Conservation (phyloP, 2,888 invertebrate genomes). For the Apamea epomidion region DNA sequence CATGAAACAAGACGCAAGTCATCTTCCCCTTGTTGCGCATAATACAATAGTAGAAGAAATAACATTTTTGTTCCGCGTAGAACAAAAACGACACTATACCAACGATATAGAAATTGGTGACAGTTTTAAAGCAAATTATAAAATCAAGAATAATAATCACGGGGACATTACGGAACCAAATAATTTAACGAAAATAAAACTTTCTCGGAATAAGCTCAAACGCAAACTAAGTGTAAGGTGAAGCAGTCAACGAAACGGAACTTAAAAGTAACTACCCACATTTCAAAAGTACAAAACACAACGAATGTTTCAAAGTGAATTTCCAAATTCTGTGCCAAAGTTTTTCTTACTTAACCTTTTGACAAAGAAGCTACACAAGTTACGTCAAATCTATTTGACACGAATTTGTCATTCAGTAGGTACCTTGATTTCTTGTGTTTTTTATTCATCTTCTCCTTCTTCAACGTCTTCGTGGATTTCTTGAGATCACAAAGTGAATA, state of each 20-base stretch:
- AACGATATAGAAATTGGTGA: background rate
- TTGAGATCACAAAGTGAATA: constrained; percentile 41
- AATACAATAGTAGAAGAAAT: background rate
- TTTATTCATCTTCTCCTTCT: constrained; percentile 50
- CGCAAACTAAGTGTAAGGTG: background rate
- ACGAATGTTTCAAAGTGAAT: constrained; percentile 27
- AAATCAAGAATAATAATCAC: background rate
- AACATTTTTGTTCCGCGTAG: background rate
- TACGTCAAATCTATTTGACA: constrained; percentile 55
- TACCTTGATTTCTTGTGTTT: constrained; percentile 56
- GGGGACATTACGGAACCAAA: no score
- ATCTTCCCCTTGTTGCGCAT: constrained; percentile 36
- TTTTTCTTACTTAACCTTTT: constrained; percentile 41
- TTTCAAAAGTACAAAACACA: constrained; percentile 27
- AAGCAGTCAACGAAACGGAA: constrained; percentile 1
- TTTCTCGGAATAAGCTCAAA: background rate
- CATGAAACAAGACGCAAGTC: background rate
- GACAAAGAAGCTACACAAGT: constrained; percentile 38
- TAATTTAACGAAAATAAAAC: background rate
- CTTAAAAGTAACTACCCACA: constrained; percentile 28
- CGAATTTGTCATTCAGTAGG: constrained; percentile 51
- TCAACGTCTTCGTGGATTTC: constrained; percentile 40
- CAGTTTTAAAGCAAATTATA: background rate
- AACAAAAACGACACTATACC: background rate
- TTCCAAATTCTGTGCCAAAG: constrained; percentile 41